A percentile compares a stretch with the other conserved stretches of the same genome.
Conservation (phyloP, 2,113 vertebrate species). For the Smithornis capensis region DNA sequence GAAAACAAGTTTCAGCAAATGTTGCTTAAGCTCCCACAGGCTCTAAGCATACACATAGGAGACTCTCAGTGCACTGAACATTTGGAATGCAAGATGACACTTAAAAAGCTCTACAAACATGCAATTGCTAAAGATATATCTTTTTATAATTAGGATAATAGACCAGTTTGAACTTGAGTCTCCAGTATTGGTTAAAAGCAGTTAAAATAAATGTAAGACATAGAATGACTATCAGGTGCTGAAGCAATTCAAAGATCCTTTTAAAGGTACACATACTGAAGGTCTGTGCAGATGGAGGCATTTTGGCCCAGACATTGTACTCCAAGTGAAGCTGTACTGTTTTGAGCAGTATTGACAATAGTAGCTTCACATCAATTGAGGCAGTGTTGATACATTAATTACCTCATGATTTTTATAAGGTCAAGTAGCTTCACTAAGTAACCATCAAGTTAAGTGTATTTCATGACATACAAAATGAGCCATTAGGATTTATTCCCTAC, state of each 20-base stretch:
- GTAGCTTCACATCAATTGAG: background rate
- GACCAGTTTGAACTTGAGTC: background rate
- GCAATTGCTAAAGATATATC: background rate
- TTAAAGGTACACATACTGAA: background rate
- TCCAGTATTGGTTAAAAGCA: background rate
- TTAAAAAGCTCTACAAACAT: background rate
- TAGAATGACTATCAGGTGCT: background rate
- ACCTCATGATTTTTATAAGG: constrained; percentile 12
- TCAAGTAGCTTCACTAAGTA: background rate
- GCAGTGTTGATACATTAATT: background rate
- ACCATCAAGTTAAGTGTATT: background rate
- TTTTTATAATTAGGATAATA: background rate
- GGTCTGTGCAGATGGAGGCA: background rate
- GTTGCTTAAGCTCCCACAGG: background rate
- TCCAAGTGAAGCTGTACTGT: background rate
- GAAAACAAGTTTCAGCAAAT: background rate
- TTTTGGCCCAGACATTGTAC: background rate
- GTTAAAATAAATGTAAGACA: background rate
- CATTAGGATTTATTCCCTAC: background rate
- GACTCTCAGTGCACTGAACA: background rate
- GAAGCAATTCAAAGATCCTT: background rate
- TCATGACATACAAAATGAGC: background rate
- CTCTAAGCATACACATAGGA: background rate
- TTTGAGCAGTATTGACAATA: background rate
- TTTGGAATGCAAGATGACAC: background rate